phyloP scores from a whole-genome alignment of 1,140 invertebrate species.

The Achatina immaculata region DNA sequence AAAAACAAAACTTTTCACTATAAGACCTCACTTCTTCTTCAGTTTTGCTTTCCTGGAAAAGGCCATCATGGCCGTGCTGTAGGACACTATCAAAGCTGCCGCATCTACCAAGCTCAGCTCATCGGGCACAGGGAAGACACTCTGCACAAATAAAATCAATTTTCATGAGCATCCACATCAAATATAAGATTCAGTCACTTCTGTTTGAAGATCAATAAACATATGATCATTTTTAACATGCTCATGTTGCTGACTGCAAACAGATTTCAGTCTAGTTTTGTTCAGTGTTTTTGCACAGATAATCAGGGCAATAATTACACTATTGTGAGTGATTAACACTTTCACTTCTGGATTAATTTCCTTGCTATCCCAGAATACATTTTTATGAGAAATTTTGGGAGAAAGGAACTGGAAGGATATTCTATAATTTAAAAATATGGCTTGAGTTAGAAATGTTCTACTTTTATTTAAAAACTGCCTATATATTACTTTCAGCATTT shows the following conservation, averaged over 20 bases:
- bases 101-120: constrained; percentile 71
- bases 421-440: no score
- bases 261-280: background rate
- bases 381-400: no score
- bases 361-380: no score
- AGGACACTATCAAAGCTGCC: constrained; percentile 74
- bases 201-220: background rate
- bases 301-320: background rate
- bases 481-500: no score
- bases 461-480: no score
- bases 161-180: background rate
- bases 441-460: no score
- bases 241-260: background rate
- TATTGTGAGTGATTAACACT: no score
- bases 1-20: no score
- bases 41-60: constrained; percentile 74
- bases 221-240: background rate
- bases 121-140: constrained; percentile 75
- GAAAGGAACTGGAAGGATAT: no score
- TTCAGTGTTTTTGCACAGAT: background rate
- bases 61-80: constrained; percentile 76
- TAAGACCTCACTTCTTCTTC: constrained; percentile 65
- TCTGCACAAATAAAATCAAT: constrained; percentile 67
- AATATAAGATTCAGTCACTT: background rate
- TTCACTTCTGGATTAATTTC: no score